These are phyloP conservation scores for Podarcis raffonei DNA, from an alignment of 2,113 vertebrate species.

Conservation along the genomic window DNA sequence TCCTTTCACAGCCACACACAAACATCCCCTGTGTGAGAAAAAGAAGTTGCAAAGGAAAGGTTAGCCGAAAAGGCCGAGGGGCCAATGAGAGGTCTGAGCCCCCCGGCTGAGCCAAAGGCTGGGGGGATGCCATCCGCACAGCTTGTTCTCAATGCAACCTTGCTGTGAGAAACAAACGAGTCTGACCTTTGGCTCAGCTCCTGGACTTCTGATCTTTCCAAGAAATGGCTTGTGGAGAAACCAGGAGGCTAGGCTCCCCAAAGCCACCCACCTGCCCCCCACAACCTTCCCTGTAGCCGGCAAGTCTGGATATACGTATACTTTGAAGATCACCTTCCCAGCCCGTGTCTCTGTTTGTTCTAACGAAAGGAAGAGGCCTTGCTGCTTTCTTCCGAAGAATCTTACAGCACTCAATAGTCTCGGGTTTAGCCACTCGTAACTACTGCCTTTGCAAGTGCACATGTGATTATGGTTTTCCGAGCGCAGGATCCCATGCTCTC, in stretches of 20 bases:
- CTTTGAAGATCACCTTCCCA: neutral
- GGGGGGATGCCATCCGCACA: rapidly evolving
- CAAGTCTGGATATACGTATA: neutral
- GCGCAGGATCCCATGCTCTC: no score
- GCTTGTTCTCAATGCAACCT: constrained; percentile 14
- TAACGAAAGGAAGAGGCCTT: neutral
- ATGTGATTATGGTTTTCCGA: no score
- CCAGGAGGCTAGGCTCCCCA: rapidly evolving
- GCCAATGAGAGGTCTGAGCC: neutral
- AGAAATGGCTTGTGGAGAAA: neutral
- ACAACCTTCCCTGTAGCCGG: neutral
- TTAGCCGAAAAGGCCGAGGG: neutral
- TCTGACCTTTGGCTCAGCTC: constrained; percentile 15
- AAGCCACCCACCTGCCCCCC: no score
- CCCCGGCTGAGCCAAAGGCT: rapidly evolving
- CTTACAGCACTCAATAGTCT: neutral
- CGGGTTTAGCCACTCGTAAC: neutral
- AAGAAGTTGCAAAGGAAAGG: neutral
- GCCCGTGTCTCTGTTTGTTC: no score
- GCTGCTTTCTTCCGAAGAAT: neutral
- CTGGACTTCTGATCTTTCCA: neutral
- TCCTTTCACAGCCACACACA: constrained; percentile 28
- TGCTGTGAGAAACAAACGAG: constrained; percentile 37
- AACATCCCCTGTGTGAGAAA: constrained; percentile 8
- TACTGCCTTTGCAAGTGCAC: neutral